phyloP scores from a whole-genome alignment of 1,140 invertebrate genomes.

The Telenomus remus region DNA sequence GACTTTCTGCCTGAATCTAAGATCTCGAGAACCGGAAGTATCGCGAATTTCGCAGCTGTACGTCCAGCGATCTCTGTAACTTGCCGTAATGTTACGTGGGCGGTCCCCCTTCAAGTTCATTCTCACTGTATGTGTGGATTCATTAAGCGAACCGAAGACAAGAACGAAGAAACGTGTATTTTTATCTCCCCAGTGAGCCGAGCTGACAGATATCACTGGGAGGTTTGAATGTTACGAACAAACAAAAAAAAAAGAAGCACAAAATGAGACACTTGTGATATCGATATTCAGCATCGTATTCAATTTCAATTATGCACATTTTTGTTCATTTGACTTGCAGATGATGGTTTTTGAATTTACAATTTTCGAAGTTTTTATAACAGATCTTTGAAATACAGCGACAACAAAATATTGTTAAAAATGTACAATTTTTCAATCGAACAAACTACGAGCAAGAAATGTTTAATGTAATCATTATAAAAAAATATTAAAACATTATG shows the following conservation, averaged over 20 bases:
- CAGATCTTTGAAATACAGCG: too few species aligned
- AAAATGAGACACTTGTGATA: conserved; percentile 57
- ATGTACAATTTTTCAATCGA: too few species aligned
- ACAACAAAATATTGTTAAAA: too few species aligned
- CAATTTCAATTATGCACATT: conserved; percentile 37
- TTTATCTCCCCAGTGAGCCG: conserved; percentile 64
- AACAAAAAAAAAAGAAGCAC: conserved; percentile 46
- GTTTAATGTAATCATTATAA: too few species aligned
- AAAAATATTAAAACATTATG: too few species aligned
- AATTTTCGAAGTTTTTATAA: too few species aligned
- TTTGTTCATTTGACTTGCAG: too few species aligned
- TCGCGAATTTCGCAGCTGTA: conserved; percentile 50
- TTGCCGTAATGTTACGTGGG: conserved; percentile 61
- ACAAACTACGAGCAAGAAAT: too few species aligned
- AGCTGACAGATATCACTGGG: conserved; percentile 56
- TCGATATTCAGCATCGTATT: conserved; percentile 53
- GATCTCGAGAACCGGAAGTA: conserved; percentile 55
- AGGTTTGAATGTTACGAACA: conserved; percentile 49
- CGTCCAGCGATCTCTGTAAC: conserved; percentile 25
- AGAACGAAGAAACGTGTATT: conserved; percentile 67
- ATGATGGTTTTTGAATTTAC: too few species aligned
- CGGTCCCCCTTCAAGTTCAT: conserved; percentile 57
- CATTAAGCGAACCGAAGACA: conserved; percentile 60
- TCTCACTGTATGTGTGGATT: conserved; percentile 46
- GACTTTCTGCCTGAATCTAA: conserved; percentile 54